Evolutionary conservation across 2,113 vertebrate genomes (phyloP).

Genomic region (Fregata magnificens): DNA sequence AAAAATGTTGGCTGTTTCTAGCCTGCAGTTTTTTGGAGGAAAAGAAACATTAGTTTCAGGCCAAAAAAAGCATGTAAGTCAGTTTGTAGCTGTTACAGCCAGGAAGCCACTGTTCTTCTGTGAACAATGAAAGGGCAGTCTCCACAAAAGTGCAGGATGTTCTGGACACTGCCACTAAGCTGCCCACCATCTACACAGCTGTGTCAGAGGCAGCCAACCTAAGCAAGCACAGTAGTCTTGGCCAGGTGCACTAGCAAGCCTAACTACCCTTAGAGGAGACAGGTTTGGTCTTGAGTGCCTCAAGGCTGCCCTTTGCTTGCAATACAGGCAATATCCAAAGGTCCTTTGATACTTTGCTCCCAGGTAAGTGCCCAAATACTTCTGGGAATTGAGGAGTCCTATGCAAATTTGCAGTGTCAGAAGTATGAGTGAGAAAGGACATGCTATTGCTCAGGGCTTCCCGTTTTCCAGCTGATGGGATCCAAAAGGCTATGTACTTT

Average conservation of each 20-base stretch:
- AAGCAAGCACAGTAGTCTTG: not conserved
- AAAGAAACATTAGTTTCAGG: not conserved
- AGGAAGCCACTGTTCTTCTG: not conserved
- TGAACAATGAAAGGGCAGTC: not conserved
- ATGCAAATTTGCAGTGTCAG: not conserved
- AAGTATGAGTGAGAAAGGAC: not conserved
- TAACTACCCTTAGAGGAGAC: not conserved
- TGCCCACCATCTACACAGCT: not conserved
- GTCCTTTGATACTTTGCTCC: not conserved
- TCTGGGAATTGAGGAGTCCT: not conserved
- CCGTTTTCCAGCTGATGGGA: not conserved
- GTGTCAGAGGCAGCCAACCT: not conserved
- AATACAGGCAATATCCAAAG: not conserved
- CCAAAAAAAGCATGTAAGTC: not conserved
- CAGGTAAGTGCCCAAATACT: not conserved
- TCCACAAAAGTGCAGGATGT: not conserved
- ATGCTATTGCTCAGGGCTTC: not conserved
- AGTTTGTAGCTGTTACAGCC: not conserved
- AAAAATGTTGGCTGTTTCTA: not conserved
- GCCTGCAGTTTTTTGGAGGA: not conserved
- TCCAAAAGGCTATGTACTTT: not conserved
- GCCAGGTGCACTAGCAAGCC: not conserved
- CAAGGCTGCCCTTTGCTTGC: not conserved
- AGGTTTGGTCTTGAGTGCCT: not conserved
- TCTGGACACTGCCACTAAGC: not conserved